phyloP scores from a whole-genome alignment of 1,140 invertebrate genomes.

The Dolichoris vasculosae region DNA sequence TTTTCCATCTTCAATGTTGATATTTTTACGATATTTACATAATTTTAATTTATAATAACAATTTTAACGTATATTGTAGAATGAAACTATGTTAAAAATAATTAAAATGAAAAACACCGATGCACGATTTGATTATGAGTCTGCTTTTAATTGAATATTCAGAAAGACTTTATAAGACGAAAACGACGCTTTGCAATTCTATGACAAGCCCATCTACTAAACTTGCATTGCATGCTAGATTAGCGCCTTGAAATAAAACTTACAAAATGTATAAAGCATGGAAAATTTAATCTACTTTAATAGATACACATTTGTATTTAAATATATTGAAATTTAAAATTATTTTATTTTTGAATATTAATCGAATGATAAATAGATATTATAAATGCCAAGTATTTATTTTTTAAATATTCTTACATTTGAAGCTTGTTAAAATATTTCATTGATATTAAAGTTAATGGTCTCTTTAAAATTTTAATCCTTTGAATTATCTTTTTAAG shows the following conservation, averaged over 20 bases:
- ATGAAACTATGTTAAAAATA: background rate
- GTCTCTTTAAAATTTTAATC: background rate
- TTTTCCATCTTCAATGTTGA: too few relatives aligned
- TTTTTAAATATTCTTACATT: background rate
- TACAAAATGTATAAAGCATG: background rate
- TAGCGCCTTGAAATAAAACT: background rate
- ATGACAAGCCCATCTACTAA: background rate
- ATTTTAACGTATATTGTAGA: too few relatives aligned
- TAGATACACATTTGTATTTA: background rate
- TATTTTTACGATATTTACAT: too few relatives aligned
- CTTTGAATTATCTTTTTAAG: background rate
- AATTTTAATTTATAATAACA: too few relatives aligned
- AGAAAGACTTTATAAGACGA: background rate
- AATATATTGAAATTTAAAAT: background rate
- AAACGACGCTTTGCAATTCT: background rate
- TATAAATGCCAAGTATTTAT: too few relatives aligned
- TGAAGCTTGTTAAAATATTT: too few relatives aligned
- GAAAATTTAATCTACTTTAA: background rate
- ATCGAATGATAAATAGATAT: too few relatives aligned
- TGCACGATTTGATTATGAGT: conserved; percentile 10
- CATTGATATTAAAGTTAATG: too few relatives aligned
- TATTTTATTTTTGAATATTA: too few relatives aligned
- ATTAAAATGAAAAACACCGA: background rate
- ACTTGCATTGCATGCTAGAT: background rate
- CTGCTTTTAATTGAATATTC: conserved; percentile 32